phyloP scores from a whole-genome alignment of 1,140 invertebrate species.

The Drosophila nannoptera region DNA sequence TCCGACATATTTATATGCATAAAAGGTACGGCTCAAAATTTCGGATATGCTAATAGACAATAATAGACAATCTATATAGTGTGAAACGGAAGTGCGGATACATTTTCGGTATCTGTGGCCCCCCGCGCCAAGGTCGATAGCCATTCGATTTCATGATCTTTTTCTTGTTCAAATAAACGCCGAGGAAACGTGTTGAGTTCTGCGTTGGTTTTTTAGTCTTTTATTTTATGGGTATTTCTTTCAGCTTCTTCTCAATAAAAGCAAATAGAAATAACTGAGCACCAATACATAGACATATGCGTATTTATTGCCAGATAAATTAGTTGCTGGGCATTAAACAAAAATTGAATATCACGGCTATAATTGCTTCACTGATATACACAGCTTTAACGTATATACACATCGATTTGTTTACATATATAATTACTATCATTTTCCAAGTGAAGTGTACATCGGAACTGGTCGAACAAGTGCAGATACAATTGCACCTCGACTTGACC shows the following conservation, averaged over 20 bases:
- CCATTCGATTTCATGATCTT: slow-evolving; percentile 75
- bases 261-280: slow-evolving; percentile 35
- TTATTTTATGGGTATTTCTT: not conserved
- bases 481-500: slow-evolving; percentile 15
- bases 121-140: slow-evolving; percentile 59
- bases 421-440: slow-evolving; percentile 11
- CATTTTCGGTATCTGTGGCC: slow-evolving; percentile 37
- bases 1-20: slow-evolving; percentile 6
- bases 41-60: slow-evolving; percentile 63
- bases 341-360: slow-evolving; percentile 23
- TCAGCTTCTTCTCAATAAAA: slow-evolving; percentile 34
- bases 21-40: slow-evolving; percentile 18
- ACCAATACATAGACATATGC: slow-evolving; percentile 10
- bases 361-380: slow-evolving; percentile 68
- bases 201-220: slow-evolving; percentile 39
- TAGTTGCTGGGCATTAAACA: not conserved
- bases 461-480: slow-evolving; percentile 22
- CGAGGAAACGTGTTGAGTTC: slow-evolving; percentile 48
- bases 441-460: not conserved
- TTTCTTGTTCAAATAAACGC: slow-evolving; percentile 60
- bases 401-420: slow-evolving; percentile 11
- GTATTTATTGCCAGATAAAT: not conserved
- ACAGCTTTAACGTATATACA: slow-evolving; percentile 18
- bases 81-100: slow-evolving; percentile 74
- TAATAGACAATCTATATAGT: slow-evolving; percentile 32